Percentiles rank a stretch among this genome's conserved stretches.
Conservation (phyloP, 2,113 vertebrate genomes). For the Pteruthius melanotis region DNA sequence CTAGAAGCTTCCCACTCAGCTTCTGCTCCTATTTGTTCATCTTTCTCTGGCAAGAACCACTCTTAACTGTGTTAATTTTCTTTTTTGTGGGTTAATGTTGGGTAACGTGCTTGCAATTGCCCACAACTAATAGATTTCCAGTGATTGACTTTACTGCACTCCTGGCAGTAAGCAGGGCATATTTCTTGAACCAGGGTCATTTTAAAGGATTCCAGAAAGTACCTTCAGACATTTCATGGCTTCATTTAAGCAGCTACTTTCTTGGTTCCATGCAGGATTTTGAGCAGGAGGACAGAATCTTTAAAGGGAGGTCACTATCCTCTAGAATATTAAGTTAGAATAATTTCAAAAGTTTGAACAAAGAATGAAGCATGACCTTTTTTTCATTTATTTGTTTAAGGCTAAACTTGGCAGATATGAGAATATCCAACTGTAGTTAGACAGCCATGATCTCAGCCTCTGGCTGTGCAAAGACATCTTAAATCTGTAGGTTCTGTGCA, state of each 20-base stretch:
- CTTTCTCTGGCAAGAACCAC: conserved; percentile 39
- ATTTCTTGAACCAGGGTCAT: conserved; percentile 43
- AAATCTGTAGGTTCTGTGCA: conserved; percentile 50
- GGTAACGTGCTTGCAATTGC: conserved; percentile 12
- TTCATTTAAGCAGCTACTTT: neutral
- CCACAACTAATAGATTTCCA: conserved; percentile 49
- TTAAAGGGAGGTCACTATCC: conserved; percentile 16
- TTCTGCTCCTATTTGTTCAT: conserved; percentile 65
- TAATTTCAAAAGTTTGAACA: conserved; percentile 20
- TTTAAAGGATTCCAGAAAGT: conserved; percentile 25
- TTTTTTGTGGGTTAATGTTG: conserved; percentile 46
- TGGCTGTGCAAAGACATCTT: conserved; percentile 57
- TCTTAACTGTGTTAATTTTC: conserved; percentile 47
- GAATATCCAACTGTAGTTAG: conserved; percentile 52
- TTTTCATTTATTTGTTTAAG: conserved; percentile 65
- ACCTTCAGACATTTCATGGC: neutral
- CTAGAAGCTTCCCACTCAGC: conserved; percentile 63
- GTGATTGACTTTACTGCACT: conserved; percentile 25
- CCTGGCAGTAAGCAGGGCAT: neutral
- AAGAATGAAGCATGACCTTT: conserved; percentile 27
- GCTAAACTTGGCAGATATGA: conserved; percentile 56
- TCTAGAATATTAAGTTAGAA: conserved; percentile 29
- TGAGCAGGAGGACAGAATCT: neutral
- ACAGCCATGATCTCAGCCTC: conserved; percentile 63
- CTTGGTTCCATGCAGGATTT: neutral